A percentile compares a stretch with the other conserved stretches of the same genome.
Conservation (phyloP, 2,888 invertebrate genomes). For the Aleiodes testaceus region DNA sequence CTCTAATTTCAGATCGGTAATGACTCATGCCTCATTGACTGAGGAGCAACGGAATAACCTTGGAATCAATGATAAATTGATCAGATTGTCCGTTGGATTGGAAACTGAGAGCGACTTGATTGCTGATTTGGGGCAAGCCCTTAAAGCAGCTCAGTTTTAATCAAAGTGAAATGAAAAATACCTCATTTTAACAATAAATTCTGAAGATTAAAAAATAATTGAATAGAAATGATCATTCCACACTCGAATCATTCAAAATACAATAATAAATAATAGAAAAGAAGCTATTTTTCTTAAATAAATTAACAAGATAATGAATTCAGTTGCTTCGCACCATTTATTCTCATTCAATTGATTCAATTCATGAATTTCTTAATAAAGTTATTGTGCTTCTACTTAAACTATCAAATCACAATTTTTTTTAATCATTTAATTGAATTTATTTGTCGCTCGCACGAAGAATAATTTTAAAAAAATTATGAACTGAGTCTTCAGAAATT, state of each 20-base stretch:
- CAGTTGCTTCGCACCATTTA: background rate
- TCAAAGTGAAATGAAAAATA: background rate
- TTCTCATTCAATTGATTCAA: background rate
- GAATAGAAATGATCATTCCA: background rate
- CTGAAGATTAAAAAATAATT: background rate
- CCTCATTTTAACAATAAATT: background rate
- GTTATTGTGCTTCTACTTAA: background rate
- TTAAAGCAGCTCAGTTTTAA: conserved; percentile 74
- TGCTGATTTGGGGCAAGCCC: conserved; percentile 87
- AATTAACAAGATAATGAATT: background rate
- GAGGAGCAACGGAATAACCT: conserved; percentile 80
- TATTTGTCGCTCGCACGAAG: background rate
- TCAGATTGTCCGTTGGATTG: conserved; percentile 92
- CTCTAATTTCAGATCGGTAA: conserved; percentile 79
- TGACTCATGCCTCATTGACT: conserved; percentile 97
- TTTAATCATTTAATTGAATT: background rate
- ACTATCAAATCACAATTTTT: conserved; percentile 1
- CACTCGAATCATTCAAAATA: background rate
- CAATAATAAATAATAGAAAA: background rate
- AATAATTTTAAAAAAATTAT: conserved; percentile 13
- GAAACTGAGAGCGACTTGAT: conserved; percentile 91
- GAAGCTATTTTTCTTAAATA: background rate
- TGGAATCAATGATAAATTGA: conserved; percentile 88
- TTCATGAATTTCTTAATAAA: background rate
- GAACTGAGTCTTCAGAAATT: conserved; percentile 10